These are phyloP conservation scores for Crocuta crocuta DNA, from an alignment of 2,113 vertebrate genomes.

Conservation along the genomic window DNA sequence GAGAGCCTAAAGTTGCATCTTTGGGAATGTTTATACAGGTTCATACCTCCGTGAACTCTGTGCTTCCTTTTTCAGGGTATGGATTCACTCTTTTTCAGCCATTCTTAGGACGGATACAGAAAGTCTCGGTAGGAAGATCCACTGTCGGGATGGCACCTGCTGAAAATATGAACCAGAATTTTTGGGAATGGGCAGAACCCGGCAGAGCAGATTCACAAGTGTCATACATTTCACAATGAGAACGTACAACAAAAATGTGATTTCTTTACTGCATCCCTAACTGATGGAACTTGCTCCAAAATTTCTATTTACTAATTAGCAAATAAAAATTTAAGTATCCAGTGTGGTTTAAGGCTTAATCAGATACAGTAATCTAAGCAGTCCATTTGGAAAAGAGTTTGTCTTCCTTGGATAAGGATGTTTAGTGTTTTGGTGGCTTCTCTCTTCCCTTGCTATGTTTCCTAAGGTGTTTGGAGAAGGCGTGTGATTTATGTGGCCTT, in stretches of 20 bases:
- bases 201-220: background rate
- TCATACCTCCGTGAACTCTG: background rate
- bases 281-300: background rate
- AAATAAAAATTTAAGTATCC: background rate
- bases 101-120: background rate
- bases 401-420: background rate
- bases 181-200: background rate
- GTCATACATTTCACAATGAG: background rate
- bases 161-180: background rate
- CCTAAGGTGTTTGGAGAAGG: background rate
- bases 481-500: background rate
- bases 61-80: background rate
- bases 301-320: conserved; percentile 45
- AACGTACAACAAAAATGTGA: background rate
- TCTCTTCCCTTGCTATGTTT: background rate
- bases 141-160: background rate
- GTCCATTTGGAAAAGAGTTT: background rate
- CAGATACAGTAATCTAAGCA: background rate
- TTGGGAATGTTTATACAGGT: background rate
- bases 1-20: background rate
- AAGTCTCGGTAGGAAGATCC: background rate
- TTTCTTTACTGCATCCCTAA: background rate
- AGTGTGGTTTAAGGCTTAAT: background rate
- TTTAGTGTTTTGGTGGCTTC: no score
- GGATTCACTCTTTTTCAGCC: background rate